phyloP scores from a whole-genome alignment of 1,140 invertebrate species.

The Zeugodacus cucurbitae region DNA sequence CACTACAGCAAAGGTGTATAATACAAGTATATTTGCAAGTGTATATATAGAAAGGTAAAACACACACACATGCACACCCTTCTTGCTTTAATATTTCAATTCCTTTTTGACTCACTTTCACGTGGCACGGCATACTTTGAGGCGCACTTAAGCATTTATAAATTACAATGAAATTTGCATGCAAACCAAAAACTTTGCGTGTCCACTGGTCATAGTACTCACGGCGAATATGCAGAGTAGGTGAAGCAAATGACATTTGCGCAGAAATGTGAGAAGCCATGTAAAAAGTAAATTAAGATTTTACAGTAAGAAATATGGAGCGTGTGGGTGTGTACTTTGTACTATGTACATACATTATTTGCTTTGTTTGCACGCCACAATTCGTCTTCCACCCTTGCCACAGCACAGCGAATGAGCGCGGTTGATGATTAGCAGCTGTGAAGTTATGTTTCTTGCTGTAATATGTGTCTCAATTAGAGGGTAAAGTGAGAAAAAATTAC shows the following conservation, averaged over 20 bases:
- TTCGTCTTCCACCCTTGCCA: background rate
- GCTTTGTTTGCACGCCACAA: background rate
- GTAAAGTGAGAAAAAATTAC: conserved; percentile 24
- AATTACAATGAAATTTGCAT: conserved; percentile 16
- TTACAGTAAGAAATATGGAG: background rate
- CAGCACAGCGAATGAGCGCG: background rate
- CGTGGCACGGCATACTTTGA: background rate
- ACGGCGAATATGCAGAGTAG: background rate
- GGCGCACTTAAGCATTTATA: background rate
- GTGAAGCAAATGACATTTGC: background rate
- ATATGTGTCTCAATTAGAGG: conserved; percentile 23
- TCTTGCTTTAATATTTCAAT: background rate
- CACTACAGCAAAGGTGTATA: background rate
- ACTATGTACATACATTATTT: background rate
- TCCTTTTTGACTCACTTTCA: background rate
- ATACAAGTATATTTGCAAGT: too few relatives aligned
- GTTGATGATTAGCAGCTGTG: background rate
- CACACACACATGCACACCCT: background rate
- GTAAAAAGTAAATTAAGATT: conserved; percentile 32
- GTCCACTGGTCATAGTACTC: background rate
- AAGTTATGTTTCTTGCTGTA: background rate
- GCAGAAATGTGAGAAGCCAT: background rate
- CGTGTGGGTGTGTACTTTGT: background rate
- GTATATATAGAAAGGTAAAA: too few relatives aligned
- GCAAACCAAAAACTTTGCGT: background rate